Conservation (phyloP, 2,797 vertebrate species). For the Coluber constrictor region DNA sequence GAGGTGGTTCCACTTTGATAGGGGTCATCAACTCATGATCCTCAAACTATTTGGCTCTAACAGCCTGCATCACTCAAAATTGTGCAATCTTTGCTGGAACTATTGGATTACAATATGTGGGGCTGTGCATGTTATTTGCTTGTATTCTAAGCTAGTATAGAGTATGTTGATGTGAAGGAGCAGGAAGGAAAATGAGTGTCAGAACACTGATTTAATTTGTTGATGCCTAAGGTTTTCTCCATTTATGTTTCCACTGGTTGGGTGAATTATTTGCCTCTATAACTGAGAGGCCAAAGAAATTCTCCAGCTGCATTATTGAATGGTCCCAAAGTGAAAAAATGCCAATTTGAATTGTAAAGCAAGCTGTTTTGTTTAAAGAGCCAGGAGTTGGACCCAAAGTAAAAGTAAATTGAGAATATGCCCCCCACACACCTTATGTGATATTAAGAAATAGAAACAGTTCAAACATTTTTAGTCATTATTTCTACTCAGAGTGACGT, state of each 20-base stretch:
- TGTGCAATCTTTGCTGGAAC: background rate
- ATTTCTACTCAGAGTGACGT: background rate
- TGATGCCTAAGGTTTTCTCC: background rate
- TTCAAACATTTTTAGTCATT: background rate
- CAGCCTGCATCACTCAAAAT: background rate
- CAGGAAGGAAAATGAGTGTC: background rate
- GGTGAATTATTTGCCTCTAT: background rate
- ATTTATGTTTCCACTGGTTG: too few relatives aligned
- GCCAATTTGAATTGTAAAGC: background rate
- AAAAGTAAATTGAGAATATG: background rate
- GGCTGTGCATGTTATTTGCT: background rate
- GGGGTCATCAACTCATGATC: background rate
- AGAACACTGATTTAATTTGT: background rate
- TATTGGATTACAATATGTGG: background rate
- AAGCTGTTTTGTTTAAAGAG: background rate
- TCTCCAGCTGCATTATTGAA: background rate
- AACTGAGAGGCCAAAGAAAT: background rate
- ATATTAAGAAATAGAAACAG: background rate
- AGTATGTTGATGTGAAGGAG: background rate
- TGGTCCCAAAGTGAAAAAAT: background rate
- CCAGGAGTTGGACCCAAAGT: background rate
- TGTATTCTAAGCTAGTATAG: background rate
- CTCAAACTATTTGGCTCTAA: background rate
- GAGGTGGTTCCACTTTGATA: background rate
- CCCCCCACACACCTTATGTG: background rate